Evolutionary conservation across 2,888 invertebrate genomes (phyloP).

Genomic region (Brachyptera risi): DNA sequence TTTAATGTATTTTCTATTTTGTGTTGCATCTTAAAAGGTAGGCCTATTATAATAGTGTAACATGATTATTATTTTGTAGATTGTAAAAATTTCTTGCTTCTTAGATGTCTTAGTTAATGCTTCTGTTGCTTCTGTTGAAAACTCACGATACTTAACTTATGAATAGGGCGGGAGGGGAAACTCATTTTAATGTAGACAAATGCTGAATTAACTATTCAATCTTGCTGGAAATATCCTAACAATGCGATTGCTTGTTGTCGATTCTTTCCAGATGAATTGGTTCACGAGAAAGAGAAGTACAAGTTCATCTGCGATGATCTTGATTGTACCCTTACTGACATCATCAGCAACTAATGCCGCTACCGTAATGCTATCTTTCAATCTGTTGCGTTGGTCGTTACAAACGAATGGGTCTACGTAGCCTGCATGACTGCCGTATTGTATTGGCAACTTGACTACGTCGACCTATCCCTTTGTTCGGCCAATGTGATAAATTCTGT

Average conservation of each 20-base stretch:
- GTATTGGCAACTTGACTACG: conserved; percentile 16
- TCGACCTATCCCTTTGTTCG: conserved; percentile 21
- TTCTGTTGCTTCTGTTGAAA: conserved; percentile 27
- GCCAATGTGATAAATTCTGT: conserved; percentile 23
- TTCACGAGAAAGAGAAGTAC: conserved; percentile 71
- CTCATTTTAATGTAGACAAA: not conserved
- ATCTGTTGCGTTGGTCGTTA: not conserved
- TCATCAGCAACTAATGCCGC: conserved; percentile 59
- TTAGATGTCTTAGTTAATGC: conserved; percentile 29
- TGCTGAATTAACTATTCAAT: conserved; percentile 6
- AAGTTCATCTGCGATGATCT: conserved; percentile 73
- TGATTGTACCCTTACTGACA: conserved; percentile 69
- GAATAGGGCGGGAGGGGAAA: conserved; percentile 16
- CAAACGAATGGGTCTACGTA: conserved; percentile 25
- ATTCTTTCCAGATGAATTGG: conserved; percentile 52
- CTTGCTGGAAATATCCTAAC: conserved; percentile 1
- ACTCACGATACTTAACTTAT: conserved; percentile 26
- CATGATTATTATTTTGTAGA: conserved; percentile 32
- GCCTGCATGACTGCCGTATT: conserved; percentile 14
- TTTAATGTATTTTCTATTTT: conserved; percentile 32
- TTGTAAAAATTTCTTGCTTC: conserved; percentile 28
- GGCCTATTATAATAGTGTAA: conserved; percentile 28
- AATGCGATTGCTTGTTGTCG: conserved; percentile 27
- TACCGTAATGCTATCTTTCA: not conserved
- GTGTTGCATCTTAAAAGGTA: conserved; percentile 21